Evolutionary conservation across 2,113 vertebrate species (phyloP).

Genomic region (Pterocles gutturalis): DNA sequence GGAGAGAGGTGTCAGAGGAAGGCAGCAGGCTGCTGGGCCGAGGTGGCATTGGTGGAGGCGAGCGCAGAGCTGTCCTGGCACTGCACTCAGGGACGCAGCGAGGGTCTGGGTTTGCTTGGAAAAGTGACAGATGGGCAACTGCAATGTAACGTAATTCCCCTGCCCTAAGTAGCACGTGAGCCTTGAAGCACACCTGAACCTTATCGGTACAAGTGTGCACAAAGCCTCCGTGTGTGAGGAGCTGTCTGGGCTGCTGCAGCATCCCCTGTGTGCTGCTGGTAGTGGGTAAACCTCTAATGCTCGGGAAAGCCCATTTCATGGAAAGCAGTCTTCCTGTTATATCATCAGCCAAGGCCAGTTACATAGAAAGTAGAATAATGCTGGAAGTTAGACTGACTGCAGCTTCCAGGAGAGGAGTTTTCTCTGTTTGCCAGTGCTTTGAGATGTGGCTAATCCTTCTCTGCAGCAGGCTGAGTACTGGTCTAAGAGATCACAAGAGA

Average conservation of each 20-base stretch:
- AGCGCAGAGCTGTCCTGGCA: not conserved
- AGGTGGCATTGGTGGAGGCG: fast-evolving
- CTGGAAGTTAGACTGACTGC: not conserved
- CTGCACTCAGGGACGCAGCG: not conserved
- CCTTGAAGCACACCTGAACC: not conserved
- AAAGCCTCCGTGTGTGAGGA: not conserved
- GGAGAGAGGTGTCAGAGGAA: not conserved
- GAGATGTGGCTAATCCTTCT: not conserved
- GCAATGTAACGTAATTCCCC: not conserved
- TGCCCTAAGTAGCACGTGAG: not conserved
- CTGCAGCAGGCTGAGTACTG: not conserved
- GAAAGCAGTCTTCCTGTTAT: not conserved
- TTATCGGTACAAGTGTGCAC: fast-evolving
- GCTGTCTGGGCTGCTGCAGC: not conserved
- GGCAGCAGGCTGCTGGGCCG: fast-evolving
- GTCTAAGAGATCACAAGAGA: not conserved
- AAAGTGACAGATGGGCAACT: not conserved
- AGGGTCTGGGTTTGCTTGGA: not conserved
- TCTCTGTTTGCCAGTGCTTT: not conserved
- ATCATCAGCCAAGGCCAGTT: not conserved
- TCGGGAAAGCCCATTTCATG: not conserved
- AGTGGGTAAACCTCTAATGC: not conserved
- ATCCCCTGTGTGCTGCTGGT: not conserved
- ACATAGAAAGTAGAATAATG: not conserved
- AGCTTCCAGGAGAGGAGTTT: not conserved